Conservation (phyloP, 2,888 invertebrate genomes). For the Scaptomyza reducta region DNA sequence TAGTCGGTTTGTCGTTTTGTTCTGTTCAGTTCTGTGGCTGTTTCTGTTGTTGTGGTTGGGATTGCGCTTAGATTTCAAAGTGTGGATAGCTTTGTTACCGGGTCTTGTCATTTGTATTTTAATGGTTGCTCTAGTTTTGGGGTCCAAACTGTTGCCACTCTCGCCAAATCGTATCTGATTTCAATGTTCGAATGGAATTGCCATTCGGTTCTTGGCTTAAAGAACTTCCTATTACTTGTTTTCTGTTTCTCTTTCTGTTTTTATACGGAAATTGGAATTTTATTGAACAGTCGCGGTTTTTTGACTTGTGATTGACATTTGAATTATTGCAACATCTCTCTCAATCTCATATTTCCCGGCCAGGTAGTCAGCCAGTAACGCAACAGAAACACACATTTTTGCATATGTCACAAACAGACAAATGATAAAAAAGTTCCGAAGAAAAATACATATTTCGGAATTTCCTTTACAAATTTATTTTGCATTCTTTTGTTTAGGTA, state of each 20-base stretch:
- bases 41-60: slow-evolving; percentile 49
- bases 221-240: slow-evolving; percentile 25
- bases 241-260: slow-evolving; percentile 13
- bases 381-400: slow-evolving; percentile 18
- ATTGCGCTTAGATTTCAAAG: slow-evolving; percentile 54
- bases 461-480: neutral
- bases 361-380: neutral
- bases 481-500: neutral
- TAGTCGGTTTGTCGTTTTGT: slow-evolving; percentile 20
- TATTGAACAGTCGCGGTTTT: slow-evolving; percentile 66
- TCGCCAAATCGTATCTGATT: slow-evolving; percentile 63
- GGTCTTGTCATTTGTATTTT: slow-evolving; percentile 2
- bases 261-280: slow-evolving; percentile 67
- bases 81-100: slow-evolving; percentile 20
- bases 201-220: slow-evolving; percentile 45
- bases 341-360: slow-evolving; percentile 60
- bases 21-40: slow-evolving; percentile 14
- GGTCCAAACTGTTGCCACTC: slow-evolving; percentile 28
- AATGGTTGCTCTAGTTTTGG: slow-evolving; percentile 33
- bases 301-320: slow-evolving; percentile 76
- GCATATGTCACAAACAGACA: slow-evolving; percentile 58
- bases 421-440: slow-evolving; percentile 10
- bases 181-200: slow-evolving; percentile 67
- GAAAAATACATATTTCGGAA: slow-evolving; percentile 19
- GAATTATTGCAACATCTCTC: slow-evolving; percentile 31